Conservation (phyloP, 2,888 invertebrate genomes). For the Unio delphinus region DNA sequence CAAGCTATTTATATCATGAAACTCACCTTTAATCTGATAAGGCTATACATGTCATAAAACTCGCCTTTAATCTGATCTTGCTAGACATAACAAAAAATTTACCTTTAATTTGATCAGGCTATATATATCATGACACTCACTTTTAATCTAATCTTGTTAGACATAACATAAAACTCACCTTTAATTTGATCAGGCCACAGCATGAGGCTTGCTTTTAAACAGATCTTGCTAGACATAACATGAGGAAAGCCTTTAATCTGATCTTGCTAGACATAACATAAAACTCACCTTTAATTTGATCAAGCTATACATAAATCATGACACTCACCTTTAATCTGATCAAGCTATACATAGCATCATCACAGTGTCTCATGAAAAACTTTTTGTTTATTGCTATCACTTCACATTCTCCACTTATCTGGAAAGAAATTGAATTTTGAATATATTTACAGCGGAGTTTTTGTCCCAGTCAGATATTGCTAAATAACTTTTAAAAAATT, state of each 20-base stretch:
- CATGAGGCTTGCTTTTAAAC: constrained; percentile 51
- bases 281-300: constrained; percentile 1
- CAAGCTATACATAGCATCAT: constrained; percentile 63
- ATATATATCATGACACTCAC: constrained; percentile 44
- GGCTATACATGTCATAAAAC: constrained; percentile 5
- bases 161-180: too few relatives aligned
- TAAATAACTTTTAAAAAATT: too few relatives aligned
- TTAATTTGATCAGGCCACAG: neutral
- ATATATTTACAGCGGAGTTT: too few relatives aligned
- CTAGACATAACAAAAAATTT: constrained; percentile 21
- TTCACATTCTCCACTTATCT: constrained; percentile 68
- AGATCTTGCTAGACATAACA: constrained; percentile 36
- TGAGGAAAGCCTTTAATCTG: too few relatives aligned
- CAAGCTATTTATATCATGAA: too few relatives aligned
- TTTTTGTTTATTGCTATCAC: constrained; percentile 66
- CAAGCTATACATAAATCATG: too few relatives aligned
- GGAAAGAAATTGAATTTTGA: constrained; percentile 3
- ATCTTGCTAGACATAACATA: too few relatives aligned
- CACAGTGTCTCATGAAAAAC: constrained; percentile 65
- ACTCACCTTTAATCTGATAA: too few relatives aligned
- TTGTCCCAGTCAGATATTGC: too few relatives aligned
- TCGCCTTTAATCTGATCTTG: constrained; percentile 55
- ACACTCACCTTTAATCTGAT: constrained; percentile 59
- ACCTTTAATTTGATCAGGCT: constrained; percentile 64
- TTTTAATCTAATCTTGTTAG: too few relatives aligned